Evolutionary conservation across 2,113 vertebrate genomes (phyloP).

Genomic region (Lagopus muta): DNA sequence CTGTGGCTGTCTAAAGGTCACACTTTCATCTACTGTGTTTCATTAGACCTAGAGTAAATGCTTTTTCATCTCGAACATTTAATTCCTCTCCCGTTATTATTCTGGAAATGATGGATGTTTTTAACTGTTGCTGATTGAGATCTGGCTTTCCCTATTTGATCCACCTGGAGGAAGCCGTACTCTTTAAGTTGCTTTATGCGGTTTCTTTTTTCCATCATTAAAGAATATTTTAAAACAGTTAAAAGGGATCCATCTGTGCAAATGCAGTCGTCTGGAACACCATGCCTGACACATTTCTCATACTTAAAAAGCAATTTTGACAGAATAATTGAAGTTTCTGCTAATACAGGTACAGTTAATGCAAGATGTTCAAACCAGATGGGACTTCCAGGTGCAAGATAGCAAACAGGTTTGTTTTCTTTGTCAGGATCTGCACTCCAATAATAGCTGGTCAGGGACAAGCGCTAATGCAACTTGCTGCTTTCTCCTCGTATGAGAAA

Average conservation of each 20-base stretch:
- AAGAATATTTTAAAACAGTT: background rate
- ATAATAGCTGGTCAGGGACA: background rate
- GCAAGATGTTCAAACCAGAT: accelerated
- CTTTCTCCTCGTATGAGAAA: background rate
- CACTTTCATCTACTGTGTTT: background rate
- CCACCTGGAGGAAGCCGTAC: background rate
- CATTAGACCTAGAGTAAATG: background rate
- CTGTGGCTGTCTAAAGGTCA: background rate
- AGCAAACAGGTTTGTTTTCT: background rate
- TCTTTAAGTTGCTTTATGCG: background rate
- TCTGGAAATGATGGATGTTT: background rate
- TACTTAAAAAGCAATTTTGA: background rate
- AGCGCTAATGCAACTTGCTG: background rate
- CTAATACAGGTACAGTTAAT: background rate
- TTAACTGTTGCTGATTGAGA: background rate
- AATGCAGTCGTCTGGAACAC: background rate
- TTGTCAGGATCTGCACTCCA: background rate
- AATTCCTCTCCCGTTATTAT: background rate
- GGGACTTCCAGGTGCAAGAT: accelerated
- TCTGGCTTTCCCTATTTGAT: background rate
- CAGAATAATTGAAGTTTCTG: background rate
- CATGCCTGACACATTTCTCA: background rate
- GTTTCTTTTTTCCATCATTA: background rate
- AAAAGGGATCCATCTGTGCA: background rate
- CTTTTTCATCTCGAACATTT: background rate